Percentiles rank a stretch among this genome's conserved stretches.
Evolutionary conservation across 2,113 vertebrate genomes (phyloP).

Genomic region (Polypterus bichir): DNA sequence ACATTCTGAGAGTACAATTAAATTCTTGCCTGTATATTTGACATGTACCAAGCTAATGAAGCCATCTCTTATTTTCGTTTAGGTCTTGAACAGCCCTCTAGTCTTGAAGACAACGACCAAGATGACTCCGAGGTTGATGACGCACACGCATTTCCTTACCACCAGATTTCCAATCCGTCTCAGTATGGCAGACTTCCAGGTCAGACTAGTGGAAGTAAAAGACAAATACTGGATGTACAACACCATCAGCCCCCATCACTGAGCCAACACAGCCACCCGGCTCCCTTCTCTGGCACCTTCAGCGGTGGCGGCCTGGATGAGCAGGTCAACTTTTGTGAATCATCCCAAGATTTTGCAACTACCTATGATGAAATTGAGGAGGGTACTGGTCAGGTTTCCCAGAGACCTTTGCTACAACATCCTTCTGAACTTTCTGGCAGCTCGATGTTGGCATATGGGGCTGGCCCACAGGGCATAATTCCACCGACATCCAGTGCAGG

Average conservation of each 20-base stretch:
- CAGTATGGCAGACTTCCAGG: not conserved
- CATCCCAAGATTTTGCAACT: constrained; percentile 23
- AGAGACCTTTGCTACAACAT: constrained; percentile 40
- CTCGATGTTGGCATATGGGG: constrained; percentile 30
- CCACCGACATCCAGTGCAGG: constrained; percentile 28
- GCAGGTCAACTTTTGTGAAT: constrained; percentile 32
- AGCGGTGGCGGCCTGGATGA: not conserved
- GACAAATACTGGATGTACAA: too few relatives aligned
- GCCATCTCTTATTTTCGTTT: not conserved
- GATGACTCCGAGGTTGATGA: not conserved
- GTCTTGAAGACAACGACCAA: not conserved
- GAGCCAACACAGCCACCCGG: too few relatives aligned
- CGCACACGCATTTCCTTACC: not conserved
- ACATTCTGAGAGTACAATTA: too few relatives aligned
- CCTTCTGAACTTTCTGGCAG: constrained; percentile 32
- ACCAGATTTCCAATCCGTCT: constrained; percentile 35
- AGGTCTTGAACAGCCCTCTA: not conserved
- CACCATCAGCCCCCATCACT: too few relatives aligned
- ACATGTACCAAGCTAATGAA: too few relatives aligned
- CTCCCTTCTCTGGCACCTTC: not conserved
- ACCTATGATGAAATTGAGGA: constrained; percentile 54
- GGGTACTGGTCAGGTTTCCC: constrained; percentile 50
- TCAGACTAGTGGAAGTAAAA: too few relatives aligned
- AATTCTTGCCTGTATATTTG: too few relatives aligned
- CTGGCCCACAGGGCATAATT: constrained; percentile 16